phyloP scores from a whole-genome alignment of 2,888 invertebrate species.

The Apamea monoglypha region DNA sequence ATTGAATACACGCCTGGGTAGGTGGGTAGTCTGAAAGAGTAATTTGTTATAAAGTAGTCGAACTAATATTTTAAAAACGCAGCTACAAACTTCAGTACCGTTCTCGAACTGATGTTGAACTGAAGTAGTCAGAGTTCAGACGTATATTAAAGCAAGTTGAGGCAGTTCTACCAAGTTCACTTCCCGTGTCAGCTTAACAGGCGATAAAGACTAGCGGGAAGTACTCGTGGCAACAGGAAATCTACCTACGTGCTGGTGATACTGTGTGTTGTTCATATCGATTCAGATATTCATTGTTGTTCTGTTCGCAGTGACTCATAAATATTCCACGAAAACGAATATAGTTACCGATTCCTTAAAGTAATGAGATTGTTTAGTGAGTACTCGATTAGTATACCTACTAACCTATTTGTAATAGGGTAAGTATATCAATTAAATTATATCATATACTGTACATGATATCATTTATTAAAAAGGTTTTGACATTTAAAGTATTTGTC shows the following conservation, averaged over 20 bases:
- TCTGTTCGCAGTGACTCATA: slow-evolving; percentile 26
- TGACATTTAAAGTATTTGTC: not conserved
- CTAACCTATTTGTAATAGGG: slow-evolving; percentile 8
- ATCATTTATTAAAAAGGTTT: slow-evolving; percentile 22
- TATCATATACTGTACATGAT: too few relatives aligned
- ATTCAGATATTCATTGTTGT: slow-evolving; percentile 33
- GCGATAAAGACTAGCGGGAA: slow-evolving; percentile 46
- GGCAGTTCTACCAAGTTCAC: slow-evolving; percentile 36
- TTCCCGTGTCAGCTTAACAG: slow-evolving; percentile 49
- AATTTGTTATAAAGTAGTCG: not conserved
- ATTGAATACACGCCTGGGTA: slow-evolving; percentile 22
- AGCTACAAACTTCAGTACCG: slow-evolving; percentile 5
- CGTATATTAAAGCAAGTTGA: slow-evolving; percentile 30
- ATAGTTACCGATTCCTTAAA: slow-evolving; percentile 23
- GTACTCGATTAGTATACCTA: slow-evolving; percentile 12
- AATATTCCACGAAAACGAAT: slow-evolving; percentile 17
- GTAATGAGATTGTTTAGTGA: slow-evolving; percentile 45
- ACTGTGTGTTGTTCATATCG: slow-evolving; percentile 25
- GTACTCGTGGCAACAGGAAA: slow-evolving; percentile 35
- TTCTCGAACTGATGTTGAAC: slow-evolving; percentile 27
- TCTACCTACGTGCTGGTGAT: slow-evolving; percentile 8
- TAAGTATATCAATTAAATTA: too few relatives aligned
- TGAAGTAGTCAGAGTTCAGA: slow-evolving; percentile 37
- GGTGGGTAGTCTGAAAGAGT: not conserved
- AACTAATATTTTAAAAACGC: not conserved